phyloP scores from a whole-genome alignment of 1,140 invertebrate genomes.

The Caenorhabditis remanei region DNA sequence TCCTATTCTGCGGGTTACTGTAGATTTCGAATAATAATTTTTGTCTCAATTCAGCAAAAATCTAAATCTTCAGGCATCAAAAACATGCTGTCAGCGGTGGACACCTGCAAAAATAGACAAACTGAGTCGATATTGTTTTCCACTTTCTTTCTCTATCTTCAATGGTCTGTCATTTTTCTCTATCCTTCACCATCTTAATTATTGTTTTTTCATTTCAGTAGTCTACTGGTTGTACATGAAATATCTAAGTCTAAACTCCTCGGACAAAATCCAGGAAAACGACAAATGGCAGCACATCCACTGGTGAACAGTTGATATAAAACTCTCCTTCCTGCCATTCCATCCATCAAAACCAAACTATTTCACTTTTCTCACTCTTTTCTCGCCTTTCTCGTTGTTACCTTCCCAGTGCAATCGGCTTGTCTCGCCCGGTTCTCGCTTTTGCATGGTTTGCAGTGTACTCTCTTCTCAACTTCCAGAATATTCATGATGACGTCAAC shows the following conservation, averaged over 20 bases:
- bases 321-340: constrained; percentile 51
- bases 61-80: constrained; percentile 32
- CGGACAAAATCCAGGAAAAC: constrained; percentile 48
- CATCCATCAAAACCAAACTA: neutral
- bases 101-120: constrained; percentile 94
- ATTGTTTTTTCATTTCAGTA: constrained; percentile 60
- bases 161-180: constrained; percentile 80
- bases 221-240: constrained; percentile 69
- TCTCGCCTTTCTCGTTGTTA: constrained; percentile 52
- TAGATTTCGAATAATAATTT: neutral
- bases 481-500: neutral
- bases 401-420: constrained; percentile 53
- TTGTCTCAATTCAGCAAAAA: neutral
- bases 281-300: constrained; percentile 58
- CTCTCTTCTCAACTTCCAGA: constrained; percentile 32
- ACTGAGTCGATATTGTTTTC: constrained; percentile 93
- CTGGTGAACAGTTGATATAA: constrained; percentile 36
- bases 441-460: neutral
- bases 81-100: constrained; percentile 58
- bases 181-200: neutral
- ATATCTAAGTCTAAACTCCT: constrained; percentile 58
- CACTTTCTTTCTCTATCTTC: constrained; percentile 91
- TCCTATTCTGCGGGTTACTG: no score
- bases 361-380: constrained; percentile 52
- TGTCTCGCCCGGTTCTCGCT: constrained; percentile 27